Base-by-base conservation (phyloP, 1,140 invertebrate genomes). In the Caenorhabditis brenneri region DNA sequence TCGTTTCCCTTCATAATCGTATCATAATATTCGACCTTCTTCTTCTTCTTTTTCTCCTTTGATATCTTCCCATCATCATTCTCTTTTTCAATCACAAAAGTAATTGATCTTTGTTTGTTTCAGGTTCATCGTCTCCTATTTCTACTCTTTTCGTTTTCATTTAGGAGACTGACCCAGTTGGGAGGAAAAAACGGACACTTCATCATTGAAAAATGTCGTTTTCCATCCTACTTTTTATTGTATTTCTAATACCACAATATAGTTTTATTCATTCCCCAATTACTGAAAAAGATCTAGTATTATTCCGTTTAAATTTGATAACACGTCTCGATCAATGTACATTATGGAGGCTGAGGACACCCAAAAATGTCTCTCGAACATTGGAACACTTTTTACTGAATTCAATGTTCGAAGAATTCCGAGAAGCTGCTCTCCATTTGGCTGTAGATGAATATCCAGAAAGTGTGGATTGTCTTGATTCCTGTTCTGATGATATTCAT, bases 291-390 rank as follows among this genome's bases (percentile, higher is more conserved):
- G 65, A 74, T 22, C 12, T 74, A 4, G 65, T 74, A 9, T 10
- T n/a, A 42, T 74, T 74, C 36, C 55, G 81, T 2, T 65, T 22
- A 22, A 69, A 58, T 24, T 60, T 82, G 24, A 36, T 82, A 27
- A 29, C 12, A 36, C 81, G 81, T 5, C 48, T 82, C 5, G 81
- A 82, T 74, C 81, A 60, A 22, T 82, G 81, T 24, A 82, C 81
- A 48, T 22, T 24, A 82, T 82, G 81, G 81, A 82, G 81, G 27
- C 10, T 36, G 9, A 6, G 42, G 12, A n/a, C 49, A 7, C 5
- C 36, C 5, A 46, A 82, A 19, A 42, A 82, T 16, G 16, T 58
- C 1, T 46, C 39, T 19, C n/a, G 29, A n/a, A 65, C 55, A 1
- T 36, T 82, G 9, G 36, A 82, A 49, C 55, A 46, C 33, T 60